Conservation (phyloP, 2,797 vertebrate species). For the Aulostomus chinensis region DNA sequence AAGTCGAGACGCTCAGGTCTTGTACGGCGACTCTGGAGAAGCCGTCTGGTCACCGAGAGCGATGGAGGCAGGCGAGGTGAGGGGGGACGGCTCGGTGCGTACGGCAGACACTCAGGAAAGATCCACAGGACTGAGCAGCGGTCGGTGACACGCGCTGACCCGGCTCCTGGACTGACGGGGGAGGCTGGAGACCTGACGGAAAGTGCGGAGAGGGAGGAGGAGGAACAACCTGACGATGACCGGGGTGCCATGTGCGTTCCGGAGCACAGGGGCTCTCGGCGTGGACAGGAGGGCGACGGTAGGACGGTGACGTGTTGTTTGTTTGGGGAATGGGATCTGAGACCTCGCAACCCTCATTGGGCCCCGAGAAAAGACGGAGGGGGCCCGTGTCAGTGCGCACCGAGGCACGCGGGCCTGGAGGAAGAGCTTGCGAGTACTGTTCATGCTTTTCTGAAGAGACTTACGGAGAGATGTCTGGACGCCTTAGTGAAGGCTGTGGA, state of each 20-base stretch:
- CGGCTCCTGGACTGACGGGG: conserved; percentile 62
- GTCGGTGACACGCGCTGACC: conserved; percentile 73
- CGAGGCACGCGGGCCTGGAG: conserved; percentile 70
- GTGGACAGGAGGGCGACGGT: conserved; percentile 76
- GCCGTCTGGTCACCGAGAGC: conserved; percentile 89
- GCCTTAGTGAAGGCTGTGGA: conserved; percentile 91
- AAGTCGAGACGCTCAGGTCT: conserved; percentile 97
- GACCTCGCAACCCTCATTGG: conserved; percentile 61
- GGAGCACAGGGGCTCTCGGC: conserved; percentile 64
- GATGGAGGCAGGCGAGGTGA: conserved; percentile 81
- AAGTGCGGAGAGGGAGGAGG: conserved; percentile 66
- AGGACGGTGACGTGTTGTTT: conserved; percentile 91
- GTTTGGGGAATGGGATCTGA: conserved; percentile 84
- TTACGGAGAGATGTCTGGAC: conserved; percentile 91
- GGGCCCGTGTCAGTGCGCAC: conserved; percentile 61
- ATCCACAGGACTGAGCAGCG: conserved; percentile 76
- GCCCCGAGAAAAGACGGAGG: conserved; percentile 63
- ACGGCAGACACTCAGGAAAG: conserved; percentile 75
- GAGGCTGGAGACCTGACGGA: conserved; percentile 55
- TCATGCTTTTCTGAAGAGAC: conserved; percentile 88
- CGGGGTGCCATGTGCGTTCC: conserved; percentile 73
- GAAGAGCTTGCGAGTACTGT: conserved; percentile 85
- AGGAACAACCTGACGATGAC: conserved; percentile 71
- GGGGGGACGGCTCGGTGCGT: conserved; percentile 62
- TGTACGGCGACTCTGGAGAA: conserved; percentile 98